Conservation (phyloP, 2,888 invertebrate species). For the Bugulina stolonifera region DNA sequence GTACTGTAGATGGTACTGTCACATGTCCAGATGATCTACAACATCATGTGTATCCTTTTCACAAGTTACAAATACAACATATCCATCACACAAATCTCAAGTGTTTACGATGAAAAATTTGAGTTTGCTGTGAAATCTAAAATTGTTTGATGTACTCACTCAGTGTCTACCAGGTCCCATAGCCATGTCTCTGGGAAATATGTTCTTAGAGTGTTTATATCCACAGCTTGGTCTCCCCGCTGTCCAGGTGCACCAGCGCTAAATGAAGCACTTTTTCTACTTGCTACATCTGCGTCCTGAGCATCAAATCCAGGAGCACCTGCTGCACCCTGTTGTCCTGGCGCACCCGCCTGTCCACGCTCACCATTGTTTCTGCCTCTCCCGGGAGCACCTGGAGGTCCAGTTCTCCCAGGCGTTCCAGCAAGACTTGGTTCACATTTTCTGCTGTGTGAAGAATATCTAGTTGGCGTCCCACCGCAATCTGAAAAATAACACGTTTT, state of each 20-base stretch:
- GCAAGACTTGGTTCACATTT: no score
- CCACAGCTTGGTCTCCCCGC: not conserved
- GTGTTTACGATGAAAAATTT: not conserved
- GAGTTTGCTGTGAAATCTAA: not conserved
- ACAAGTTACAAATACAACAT: no score
- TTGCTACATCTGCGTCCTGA: no score
- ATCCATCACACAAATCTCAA: not conserved
- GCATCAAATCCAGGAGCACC: not conserved
- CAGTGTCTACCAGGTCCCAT: constrained; percentile 37
- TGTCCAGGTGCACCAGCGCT: not conserved
- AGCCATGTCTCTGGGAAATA: constrained; percentile 45
- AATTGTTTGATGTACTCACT: constrained; percentile 31
- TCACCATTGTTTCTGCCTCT: not conserved
- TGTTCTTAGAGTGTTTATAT: constrained; percentile 4
- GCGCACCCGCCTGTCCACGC: not conserved
- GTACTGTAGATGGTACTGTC: constrained; percentile 54
- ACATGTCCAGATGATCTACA: constrained; percentile 43
- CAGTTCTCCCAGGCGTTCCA: not conserved
- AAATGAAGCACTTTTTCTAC: not conserved
- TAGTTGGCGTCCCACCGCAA: no score
- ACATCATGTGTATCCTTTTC: not conserved
- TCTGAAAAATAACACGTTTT: no score
- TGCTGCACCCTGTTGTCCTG: not conserved
- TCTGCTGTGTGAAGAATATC: no score
- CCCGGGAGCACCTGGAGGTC: not conserved